These are phyloP conservation scores for Bucco capensis DNA, from an alignment of 2,113 vertebrate species.

Conservation along the genomic window DNA sequence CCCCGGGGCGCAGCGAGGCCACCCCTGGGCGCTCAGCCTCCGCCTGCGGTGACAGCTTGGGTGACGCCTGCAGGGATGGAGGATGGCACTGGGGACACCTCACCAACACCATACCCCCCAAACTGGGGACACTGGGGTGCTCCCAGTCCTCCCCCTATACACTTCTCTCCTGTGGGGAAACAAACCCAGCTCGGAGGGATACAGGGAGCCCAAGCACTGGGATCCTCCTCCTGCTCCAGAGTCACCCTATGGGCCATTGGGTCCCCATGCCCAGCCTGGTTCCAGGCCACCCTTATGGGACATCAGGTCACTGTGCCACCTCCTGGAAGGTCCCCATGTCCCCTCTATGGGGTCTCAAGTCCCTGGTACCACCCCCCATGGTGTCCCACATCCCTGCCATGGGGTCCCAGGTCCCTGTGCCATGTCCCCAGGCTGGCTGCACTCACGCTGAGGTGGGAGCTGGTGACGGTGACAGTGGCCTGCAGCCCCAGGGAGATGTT, in stretches of 20 bases:
- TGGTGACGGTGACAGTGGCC: not conserved
- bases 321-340: rapidly evolving
- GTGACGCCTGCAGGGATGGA: constrained; percentile 72
- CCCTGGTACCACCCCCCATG: not conserved
- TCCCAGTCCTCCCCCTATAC: not conserved
- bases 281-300: too few relatives aligned
- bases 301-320: not conserved
- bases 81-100: not conserved
- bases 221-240: not conserved
- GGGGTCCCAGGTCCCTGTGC: not conserved
- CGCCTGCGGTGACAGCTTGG: constrained; percentile 84
- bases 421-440: not conserved
- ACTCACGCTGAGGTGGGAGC: not conserved
- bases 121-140: not conserved
- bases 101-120: not conserved
- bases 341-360: too few relatives aligned
- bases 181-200: not conserved
- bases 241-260: not conserved
- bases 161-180: not conserved
- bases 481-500: not conserved
- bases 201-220: not conserved
- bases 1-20: constrained; percentile 82
- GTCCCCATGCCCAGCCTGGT: not conserved
- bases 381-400: not conserved
- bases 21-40: constrained; percentile 86